phyloP scores from a whole-genome alignment of 2,797 vertebrate genomes.

The Dryobates pubescens region DNA sequence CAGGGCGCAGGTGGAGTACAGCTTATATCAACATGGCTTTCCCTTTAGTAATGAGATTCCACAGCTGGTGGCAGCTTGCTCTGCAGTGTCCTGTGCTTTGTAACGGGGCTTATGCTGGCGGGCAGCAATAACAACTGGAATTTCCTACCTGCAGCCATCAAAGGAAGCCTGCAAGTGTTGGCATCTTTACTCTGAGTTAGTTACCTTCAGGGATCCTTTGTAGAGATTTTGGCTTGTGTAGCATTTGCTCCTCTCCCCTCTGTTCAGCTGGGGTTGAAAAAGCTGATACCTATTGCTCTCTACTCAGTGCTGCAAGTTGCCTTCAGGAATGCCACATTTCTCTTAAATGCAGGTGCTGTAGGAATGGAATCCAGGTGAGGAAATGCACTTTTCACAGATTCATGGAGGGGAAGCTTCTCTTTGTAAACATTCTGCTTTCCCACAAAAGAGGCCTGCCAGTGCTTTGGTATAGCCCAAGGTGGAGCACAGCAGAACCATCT shows the following conservation, averaged over 20 bases:
- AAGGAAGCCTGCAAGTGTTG: background rate
- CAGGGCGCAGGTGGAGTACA: background rate
- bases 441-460: background rate
- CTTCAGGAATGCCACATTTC: background rate
- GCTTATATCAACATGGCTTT: background rate
- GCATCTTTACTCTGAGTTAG: background rate
- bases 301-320: background rate
- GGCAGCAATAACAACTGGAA: constrained; percentile 21
- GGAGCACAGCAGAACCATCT: background rate
- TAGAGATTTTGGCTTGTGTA: background rate
- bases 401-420: background rate
- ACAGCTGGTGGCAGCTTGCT: background rate
- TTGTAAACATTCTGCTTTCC: background rate
- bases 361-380: background rate
- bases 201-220: background rate
- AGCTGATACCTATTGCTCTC: background rate
- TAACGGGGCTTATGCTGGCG: background rate
- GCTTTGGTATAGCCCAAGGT: background rate
- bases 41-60: background rate
- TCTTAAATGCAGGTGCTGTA: background rate
- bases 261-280: background rate
- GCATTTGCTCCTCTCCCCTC: background rate
- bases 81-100: background rate
- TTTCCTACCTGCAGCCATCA: constrained; percentile 7
- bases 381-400: background rate